Percentiles rank a stretch among this genome's conserved stretches.
These are phyloP conservation scores for Lasius platythorax DNA, from an alignment of 2,888 invertebrate genomes.

Conservation along the genomic window DNA sequence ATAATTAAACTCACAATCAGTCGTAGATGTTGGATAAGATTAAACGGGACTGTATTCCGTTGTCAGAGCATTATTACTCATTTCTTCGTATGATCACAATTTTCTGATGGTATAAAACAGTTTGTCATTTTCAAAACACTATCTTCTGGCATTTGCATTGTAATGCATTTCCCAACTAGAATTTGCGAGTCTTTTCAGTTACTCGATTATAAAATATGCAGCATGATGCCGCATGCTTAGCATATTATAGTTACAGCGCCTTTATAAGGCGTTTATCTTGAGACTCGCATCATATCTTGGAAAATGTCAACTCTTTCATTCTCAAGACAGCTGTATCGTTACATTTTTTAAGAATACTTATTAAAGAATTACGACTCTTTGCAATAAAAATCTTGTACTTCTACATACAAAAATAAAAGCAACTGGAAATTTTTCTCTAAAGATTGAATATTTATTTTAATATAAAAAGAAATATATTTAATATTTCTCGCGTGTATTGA, in stretches of 20 bases:
- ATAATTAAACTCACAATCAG: not conserved
- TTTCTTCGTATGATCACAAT: not conserved
- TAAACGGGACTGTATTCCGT: not conserved
- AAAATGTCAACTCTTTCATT: constrained; percentile 3
- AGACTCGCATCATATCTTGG: not conserved
- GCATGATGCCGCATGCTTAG: not conserved
- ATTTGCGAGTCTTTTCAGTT: constrained; percentile 34
- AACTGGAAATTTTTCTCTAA: not conserved
- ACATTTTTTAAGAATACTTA: not conserved
- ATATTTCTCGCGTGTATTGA: not conserved
- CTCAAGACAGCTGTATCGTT: not conserved
- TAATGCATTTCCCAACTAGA: not conserved
- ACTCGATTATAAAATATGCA: constrained; percentile 23
- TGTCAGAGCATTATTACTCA: not conserved
- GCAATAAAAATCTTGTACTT: not conserved
- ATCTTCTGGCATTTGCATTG: not conserved
- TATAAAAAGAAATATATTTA: too few relatives aligned
- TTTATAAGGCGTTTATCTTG: constrained; percentile 34
- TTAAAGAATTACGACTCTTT: not conserved
- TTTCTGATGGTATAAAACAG: not conserved
- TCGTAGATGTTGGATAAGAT: not conserved
- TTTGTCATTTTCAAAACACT: not conserved
- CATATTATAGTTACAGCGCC: constrained; percentile 4
- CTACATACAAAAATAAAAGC: not conserved
- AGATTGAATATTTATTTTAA: not conserved